Base-by-base conservation (phyloP, 1,140 invertebrate species). In the Caenorhabditis inopinata region DNA sequence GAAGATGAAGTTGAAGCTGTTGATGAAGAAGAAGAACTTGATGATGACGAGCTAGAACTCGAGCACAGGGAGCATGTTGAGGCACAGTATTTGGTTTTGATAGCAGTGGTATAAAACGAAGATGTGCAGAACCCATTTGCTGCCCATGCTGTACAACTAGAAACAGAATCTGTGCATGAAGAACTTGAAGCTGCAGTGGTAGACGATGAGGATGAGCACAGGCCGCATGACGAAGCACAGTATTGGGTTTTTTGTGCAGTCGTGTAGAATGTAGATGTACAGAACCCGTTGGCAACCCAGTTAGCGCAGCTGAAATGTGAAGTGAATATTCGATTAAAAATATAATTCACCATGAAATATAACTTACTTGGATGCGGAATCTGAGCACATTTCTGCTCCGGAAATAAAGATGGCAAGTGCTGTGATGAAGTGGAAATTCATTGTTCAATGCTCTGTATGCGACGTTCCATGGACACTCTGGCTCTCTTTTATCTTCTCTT, bases 201-300 rank as follows among this genome's bases (percentile, higher is more conserved):
- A 16, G n/a, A n/a, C n/a, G n/a, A n/a, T n/a, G n/a, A n/a, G n/a
- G n/a, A n/a, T n/a, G 74, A 53, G 77, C 79, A 80, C 1, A 75
- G 2, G 27, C 46, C 68, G 2, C 68, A 80, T 1, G 68, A 16
- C 18, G 12, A 79, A 14, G 45, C 68, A 25, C 79, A 80, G 47
- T 75, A 42, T 16, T 42, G 2, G 5, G 25, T 49, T 46, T 80
- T 76, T 25, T 80, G 68, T 16, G 46, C 53, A 3, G 35, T 51
- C 2, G 68, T 80, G 68, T 76, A 80, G 48, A 53, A 76, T 11
- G 68, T 35, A 14, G 25, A 35, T 9, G 79, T 51, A 38, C 79
- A 75, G 2, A 75, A 80, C 21, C 79, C 73, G 29, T 80, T 74
- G 16, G 21, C 42, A 1, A 62, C 32, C 32, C 74, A 80, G 35